Conservation (phyloP, 2,888 invertebrate species). For the Conus canariensis region DNA sequence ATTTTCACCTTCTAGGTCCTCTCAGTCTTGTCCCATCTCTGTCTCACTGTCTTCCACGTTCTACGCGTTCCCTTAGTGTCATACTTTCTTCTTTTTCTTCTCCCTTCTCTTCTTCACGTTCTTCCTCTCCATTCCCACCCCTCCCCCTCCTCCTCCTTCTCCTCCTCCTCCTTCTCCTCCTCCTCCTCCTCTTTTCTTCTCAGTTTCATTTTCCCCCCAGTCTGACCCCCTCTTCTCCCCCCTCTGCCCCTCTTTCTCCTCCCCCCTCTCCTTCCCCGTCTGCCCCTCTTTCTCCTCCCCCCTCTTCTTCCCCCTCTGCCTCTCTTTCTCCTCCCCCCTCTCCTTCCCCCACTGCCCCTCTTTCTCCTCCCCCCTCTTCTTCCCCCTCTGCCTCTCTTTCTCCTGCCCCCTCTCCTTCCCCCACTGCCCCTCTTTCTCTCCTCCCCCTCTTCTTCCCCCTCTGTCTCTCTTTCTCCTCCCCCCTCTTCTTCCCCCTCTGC, state of each 20-base stretch:
- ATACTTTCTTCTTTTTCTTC: not conserved
- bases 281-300: too few species aligned
- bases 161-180: too few species aligned
- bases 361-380: not conserved
- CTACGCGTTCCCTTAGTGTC: not conserved
- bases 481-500: not conserved
- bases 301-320: too few species aligned
- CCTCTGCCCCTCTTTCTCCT: too few species aligned
- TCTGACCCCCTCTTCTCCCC: not conserved
- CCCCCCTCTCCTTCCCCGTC: too few species aligned
- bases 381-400: not conserved
- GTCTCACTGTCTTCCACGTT: not conserved
- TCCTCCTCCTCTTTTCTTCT: not conserved
- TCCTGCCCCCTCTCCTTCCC: not conserved
- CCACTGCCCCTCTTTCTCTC: not conserved
- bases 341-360: not conserved
- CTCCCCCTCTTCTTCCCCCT: not conserved
- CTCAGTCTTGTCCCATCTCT: not conserved
- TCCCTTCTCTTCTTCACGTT: not conserved
- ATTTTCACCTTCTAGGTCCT: not conserved
- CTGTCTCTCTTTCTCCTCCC: not conserved
- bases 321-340: not conserved
- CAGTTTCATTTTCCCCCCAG: too few species aligned
- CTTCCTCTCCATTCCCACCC: not conserved
- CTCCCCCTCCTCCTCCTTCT: not conserved